Base-by-base conservation (phyloP, 2,113 vertebrate genomes). In the Pseudolaguvia tuberculata region DNA sequence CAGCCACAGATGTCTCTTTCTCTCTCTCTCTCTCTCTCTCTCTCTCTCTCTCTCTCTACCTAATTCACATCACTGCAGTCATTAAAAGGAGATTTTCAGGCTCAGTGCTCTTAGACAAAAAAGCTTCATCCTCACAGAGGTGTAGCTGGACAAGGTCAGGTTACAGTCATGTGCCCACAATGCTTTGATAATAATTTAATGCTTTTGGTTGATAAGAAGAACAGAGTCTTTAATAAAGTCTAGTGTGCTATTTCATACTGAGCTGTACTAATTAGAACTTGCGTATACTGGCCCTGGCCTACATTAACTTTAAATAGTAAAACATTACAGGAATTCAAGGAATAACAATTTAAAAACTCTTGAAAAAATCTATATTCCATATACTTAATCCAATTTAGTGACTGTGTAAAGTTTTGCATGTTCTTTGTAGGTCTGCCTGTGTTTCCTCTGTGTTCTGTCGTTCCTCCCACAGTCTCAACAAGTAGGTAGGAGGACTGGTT, bases 41-140 rank as follows among this genome's bases (percentile, higher is more conserved):
- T 12, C 53, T 62, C 57, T 15, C 57, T 12, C 53, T 62, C 57
- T 15, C 57, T 12, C 53, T 62, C 57, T 15, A 69, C 59, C 39
- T 39, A 55, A 89, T 87, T 89, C 84, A 85, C 83, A 81, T 84
- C 61, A 78, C 77, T 67, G 63, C 58, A 61, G 75, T 83, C 83
- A 88, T 88, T 88, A 80, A 90, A 86, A 85, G 79, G 82, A 59
- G 70, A 85, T 87, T 87, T 85, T 76, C 87, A 84, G 86, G 82
- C 70, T 81, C 86, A 85, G 80, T 85, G 84, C 82, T 78, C 79
- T 2, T 1, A 65, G 85, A 85, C 87, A 88, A 87, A 88, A 90
- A 81, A 86, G 78, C 79, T 59, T 11, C 14, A 70, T 14, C n/a
- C n/a, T 73, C 72, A 70, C 69, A 81, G 68, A 73, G 45, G 21